phyloP scores from a whole-genome alignment of 2,888 invertebrate genomes.

The Euspilapteryx auroguttella region DNA sequence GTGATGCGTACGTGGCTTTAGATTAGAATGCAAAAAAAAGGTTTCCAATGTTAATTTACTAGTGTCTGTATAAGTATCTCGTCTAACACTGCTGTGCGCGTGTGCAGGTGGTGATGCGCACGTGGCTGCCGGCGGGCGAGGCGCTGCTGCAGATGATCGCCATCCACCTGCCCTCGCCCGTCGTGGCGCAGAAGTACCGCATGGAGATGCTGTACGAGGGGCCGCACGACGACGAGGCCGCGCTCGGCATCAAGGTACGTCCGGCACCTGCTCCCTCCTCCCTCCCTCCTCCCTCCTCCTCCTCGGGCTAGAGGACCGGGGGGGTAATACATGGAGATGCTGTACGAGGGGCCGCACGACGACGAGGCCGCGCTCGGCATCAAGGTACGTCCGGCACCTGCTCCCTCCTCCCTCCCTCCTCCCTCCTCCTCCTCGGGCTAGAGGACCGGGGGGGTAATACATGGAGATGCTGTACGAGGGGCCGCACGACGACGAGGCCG shows the following conservation, averaged over 20 bases:
- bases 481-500: constrained; percentile 94
- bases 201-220: constrained; percentile 99
- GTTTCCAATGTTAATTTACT: no score
- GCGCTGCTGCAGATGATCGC: constrained; percentile 99
- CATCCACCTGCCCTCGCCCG: constrained; percentile 98
- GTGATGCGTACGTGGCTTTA: no score
- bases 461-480: constrained; percentile 99
- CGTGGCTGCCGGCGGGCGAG: constrained; percentile 99
- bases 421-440: no score
- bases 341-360: constrained; percentile 98
- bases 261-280: not conserved
- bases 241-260: constrained; percentile 77
- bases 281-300: no score
- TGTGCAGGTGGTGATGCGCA: constrained; percentile 96
- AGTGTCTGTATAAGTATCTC: no score
- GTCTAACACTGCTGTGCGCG: no score
- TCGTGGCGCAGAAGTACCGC: constrained; percentile 98
- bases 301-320: no score
- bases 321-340: constrained; percentile 98
- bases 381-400: constrained; percentile 50
- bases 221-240: constrained; percentile 94
- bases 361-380: constrained; percentile 92
- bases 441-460: constrained; percentile 98
- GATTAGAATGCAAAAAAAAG: no score
- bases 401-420: no score